These are phyloP conservation scores for Gymnogyps californianus DNA, from an alignment of 2,113 vertebrate species.

Conservation along the genomic window DNA sequence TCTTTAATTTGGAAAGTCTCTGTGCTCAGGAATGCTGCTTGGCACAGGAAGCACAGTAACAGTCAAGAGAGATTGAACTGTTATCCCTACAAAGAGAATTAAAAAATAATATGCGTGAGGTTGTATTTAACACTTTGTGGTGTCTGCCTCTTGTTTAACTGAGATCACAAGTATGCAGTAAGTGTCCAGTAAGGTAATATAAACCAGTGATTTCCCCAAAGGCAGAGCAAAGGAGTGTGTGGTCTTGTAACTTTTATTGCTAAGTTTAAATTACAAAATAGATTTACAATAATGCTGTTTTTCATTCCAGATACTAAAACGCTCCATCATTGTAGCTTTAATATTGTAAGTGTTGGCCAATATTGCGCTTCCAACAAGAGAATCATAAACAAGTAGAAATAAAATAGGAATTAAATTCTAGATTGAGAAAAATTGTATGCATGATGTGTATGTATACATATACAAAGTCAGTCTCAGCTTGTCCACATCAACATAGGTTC, in stretches of 20 bases:
- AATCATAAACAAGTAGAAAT: background rate
- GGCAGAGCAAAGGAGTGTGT: background rate
- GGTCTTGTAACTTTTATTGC: background rate
- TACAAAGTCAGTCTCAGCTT: background rate
- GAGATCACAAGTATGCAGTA: background rate
- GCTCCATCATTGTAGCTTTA: background rate
- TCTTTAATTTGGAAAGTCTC: conserved; percentile 1
- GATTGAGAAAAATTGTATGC: background rate
- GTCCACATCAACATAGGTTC: background rate
- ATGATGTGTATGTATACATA: background rate
- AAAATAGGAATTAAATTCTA: background rate
- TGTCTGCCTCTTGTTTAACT: background rate
- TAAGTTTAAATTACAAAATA: background rate
- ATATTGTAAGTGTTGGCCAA: background rate
- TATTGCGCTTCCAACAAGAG: background rate
- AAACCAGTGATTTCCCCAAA: background rate
- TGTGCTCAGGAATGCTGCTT: background rate
- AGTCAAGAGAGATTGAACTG: background rate
- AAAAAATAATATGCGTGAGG: background rate
- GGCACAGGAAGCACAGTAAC: background rate
- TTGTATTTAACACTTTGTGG: background rate
- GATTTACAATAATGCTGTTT: background rate
- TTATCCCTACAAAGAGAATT: background rate
- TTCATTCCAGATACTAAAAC: background rate
- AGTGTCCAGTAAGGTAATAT: background rate